These are phyloP conservation scores for Lampropteryx suffumata DNA, from an alignment of 2,888 invertebrate genomes.

Conservation along the genomic window DNA sequence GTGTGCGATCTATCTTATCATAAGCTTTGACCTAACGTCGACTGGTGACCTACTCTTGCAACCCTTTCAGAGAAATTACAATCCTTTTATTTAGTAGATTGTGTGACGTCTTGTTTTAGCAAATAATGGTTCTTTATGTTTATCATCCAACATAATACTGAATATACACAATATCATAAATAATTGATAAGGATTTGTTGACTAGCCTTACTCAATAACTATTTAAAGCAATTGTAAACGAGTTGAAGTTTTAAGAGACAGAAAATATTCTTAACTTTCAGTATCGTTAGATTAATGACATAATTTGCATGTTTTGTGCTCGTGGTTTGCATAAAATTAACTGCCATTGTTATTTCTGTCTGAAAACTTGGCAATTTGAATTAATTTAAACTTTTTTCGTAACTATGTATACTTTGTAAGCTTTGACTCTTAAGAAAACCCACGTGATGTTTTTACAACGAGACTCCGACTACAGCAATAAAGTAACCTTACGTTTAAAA, in stretches of 20 bases:
- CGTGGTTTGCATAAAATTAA: constrained; percentile 13
- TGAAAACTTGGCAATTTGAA: constrained; percentile 12
- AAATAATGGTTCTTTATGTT: neutral
- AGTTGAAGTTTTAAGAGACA: neutral
- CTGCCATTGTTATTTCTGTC: constrained; percentile 12
- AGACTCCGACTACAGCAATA: too few relatives aligned
- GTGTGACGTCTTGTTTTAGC: constrained; percentile 6
- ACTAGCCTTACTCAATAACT: too few relatives aligned
- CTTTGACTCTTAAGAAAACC: neutral
- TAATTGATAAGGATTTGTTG: too few relatives aligned
- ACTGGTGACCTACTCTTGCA: constrained; percentile 17
- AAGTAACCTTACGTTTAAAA: too few relatives aligned
- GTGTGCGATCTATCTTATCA: neutral
- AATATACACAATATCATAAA: too few relatives aligned
- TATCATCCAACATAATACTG: neutral
- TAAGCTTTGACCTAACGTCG: neutral
- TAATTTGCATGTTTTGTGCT: constrained; percentile 15
- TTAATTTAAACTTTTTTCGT: constrained; percentile 4
- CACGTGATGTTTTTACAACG: too few relatives aligned
- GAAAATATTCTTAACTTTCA: neutral
- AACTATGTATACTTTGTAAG: neutral
- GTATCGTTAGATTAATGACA: constrained; percentile 5
- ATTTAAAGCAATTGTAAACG: too few relatives aligned
- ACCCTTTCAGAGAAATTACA: constrained; percentile 24
- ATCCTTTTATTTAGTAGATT: constrained; percentile 15